Evolutionary conservation across 2,797 vertebrate species (phyloP), one percentile per base, ranked within the genome.

Genomic region (Pristis pectinata): DNA sequence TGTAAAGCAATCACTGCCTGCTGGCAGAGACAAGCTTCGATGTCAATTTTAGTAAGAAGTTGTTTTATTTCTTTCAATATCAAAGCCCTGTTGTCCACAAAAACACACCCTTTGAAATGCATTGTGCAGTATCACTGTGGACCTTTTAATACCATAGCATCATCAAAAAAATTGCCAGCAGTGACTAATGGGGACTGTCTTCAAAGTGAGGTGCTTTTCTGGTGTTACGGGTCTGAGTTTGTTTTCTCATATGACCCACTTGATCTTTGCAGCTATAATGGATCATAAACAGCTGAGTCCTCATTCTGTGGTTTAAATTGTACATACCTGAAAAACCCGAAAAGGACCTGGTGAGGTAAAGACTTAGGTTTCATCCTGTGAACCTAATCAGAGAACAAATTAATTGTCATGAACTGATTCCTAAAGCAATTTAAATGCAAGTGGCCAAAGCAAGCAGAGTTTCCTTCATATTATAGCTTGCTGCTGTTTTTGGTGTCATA

Each of bases 361-460:
- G 94, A 95, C 95, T 97, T 61, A 1, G 15, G 3, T 96, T 97
- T 96, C 95, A 95, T 95, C 95, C n/a, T 89, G 95, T 95, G 96
- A 30, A 10, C 95, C 95, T 70, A 95, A 95, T 96, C 95, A 96
- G 95, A 96, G 96, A 96, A 96, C 95, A 96, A 96, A 96, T 96
- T 96, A 96, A 96, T 96, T 96, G 96, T 85, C 95, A 96, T 95
- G 95, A 97, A 97, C 96, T 95, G 96, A 97, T 96, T 96, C 95
- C 93, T 95, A 94, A 93, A 95, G 95, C 94, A 96, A 95, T 96
- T 96, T 96, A 95, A 96, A 96, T 95, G 61, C 92, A 74, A 93
- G 85, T 77, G 95, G 95, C 94, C 93, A 94, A 95, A 92, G 70
- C 76, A 95, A 95, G 95, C 67, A 10, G 34, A 67, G 2, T 8